Conservation (phyloP, 2,888 invertebrate species). For the Neoscelio sp. region DNA sequence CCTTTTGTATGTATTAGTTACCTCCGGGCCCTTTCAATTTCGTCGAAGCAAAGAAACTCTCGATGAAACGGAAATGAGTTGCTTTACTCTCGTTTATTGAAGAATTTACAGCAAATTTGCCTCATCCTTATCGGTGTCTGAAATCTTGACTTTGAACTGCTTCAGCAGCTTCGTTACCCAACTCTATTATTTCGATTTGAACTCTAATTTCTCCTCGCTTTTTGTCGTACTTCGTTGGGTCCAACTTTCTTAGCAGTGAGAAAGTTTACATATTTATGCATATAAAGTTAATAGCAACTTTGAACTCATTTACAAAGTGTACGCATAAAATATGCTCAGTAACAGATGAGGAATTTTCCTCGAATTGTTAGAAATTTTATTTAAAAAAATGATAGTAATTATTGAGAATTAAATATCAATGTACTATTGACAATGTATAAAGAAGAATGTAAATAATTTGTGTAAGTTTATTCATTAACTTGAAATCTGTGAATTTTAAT, state of each 20-base stretch:
- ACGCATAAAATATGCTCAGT: conserved; percentile 29
- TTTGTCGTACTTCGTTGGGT: conserved; percentile 22
- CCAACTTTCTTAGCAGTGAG: conserved; percentile 36
- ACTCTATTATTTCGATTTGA: conserved; percentile 52
- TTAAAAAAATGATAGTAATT: conserved; percentile 17
- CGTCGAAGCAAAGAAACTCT: conserved; percentile 61
- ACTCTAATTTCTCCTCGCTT: conserved; percentile 49
- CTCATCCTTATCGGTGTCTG: conserved; percentile 63
- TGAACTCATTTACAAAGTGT: conserved; percentile 32
- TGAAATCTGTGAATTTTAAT: no score
- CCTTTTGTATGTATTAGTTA: conserved; percentile 34
- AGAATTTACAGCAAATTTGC: conserved; percentile 78
- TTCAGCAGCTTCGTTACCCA: conserved; percentile 44
- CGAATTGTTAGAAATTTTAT: conserved; percentile 22
- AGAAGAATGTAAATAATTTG: no score
- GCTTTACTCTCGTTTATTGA: conserved; percentile 77
- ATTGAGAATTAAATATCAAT: no score
- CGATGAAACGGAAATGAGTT: conserved; percentile 79
- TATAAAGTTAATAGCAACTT: conserved; percentile 34
- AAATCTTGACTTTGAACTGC: conserved; percentile 49
- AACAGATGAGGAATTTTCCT: conserved; percentile 20
- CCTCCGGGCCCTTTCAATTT: conserved; percentile 70
- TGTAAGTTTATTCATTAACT: no score
- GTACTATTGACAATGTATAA: no score
- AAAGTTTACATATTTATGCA: conserved; percentile 53